These are phyloP conservation scores for Dendrocincla tyrannina DNA, from an alignment of 2,797 vertebrate genomes.

Conservation along the genomic window DNA sequence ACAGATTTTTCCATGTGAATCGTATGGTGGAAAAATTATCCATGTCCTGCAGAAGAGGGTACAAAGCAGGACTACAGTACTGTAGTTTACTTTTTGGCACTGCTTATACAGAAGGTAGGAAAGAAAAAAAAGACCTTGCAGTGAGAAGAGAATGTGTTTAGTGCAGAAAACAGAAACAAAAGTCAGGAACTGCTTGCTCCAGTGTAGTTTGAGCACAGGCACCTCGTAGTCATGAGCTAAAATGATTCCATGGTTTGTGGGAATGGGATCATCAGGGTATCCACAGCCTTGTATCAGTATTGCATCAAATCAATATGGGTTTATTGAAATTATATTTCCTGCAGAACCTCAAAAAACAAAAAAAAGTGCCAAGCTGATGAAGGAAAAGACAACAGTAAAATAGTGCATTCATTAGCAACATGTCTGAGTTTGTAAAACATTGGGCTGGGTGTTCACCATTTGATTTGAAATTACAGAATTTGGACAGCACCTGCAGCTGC, in stretches of 20 bases:
- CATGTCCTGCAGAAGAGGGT: background rate
- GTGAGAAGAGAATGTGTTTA: background rate
- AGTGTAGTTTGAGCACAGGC: background rate
- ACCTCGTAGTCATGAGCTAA: background rate
- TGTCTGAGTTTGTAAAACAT: background rate
- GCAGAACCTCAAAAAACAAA: background rate
- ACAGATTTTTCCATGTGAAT: background rate
- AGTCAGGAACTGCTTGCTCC: background rate
- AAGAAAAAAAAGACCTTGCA: background rate
- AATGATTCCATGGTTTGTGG: background rate
- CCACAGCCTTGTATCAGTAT: background rate
- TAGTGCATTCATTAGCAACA: background rate
- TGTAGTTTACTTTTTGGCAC: background rate
- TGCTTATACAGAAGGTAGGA: background rate
- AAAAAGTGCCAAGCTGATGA: background rate
- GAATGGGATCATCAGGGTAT: background rate
- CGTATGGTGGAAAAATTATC: background rate
- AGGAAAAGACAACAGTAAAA: background rate
- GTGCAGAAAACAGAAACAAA: background rate
- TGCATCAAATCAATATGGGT: background rate
- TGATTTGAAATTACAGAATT: background rate
- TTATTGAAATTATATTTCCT: background rate
- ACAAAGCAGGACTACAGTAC: background rate
- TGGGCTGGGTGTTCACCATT: background rate
- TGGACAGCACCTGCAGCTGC: background rate